Evolutionary conservation across 1,140 invertebrate genomes (phyloP), one percentile per base, ranked within the genome.

Genomic region (Heliconius nattereri): DNA sequence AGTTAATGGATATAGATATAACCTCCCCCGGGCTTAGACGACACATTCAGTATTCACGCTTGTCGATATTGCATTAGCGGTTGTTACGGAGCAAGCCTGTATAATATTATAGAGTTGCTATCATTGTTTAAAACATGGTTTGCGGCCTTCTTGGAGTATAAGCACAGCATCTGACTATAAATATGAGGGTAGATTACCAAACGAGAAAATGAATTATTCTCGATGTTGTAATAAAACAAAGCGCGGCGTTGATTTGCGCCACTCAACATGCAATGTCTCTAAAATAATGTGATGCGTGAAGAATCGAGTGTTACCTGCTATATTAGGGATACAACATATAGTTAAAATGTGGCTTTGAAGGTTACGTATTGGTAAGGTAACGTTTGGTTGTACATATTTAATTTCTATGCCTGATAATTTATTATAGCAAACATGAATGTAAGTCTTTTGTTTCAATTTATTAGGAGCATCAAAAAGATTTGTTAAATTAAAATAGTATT

Each of bases 1-100:
- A 57, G 54, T n/a, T 57, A 57, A 60, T 11, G 54, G n/a, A 23
- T 66, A 66, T 66, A 66, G 23, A 66, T 66, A 29, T 66, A 66
- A 19, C 11, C 11, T 29, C 60, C 60, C 26, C 26, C 13, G 23
- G 60, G 60, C 26, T 66, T 66, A 66, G 26, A 66, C 23, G 60
- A 66, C 23, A 29, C 26, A 26, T 29, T 66, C 9, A 66, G n/a
- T 26, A 29, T 9, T 66, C 60, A 11, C 23, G 26, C 26, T 26
- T 29, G 23, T 66, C 23, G 23, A 66, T 66, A 66, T 29, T 13
- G n/a, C 60, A 66, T 66, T 66, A 13, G 29, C 9, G n/a, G 60
- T 26, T 29, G 9, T 29, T 16, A 16, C 13, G 5, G 26, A 26
- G 11, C 9, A 66, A 26, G 11, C 60, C 60, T 29, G 5, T 29